Percentiles rank a stretch among this genome's conserved stretches.
phyloP scores from a whole-genome alignment of 2,113 vertebrate genomes.

The Tor tambroides region DNA sequence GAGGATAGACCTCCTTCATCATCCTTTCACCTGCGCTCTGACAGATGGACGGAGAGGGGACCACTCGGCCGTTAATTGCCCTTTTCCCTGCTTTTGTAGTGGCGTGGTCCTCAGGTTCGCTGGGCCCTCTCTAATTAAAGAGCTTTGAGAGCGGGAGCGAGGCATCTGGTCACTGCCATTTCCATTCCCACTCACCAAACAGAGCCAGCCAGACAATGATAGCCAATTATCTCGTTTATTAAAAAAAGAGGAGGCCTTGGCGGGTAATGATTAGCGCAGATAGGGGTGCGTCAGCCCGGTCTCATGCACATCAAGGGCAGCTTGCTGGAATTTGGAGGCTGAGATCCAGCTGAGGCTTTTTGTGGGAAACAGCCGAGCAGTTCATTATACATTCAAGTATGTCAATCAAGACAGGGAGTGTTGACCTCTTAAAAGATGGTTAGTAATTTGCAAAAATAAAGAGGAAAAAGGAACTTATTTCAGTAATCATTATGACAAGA shows the following conservation, averaged over 20 bases:
- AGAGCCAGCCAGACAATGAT: slow-evolving; percentile 71
- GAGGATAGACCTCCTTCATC: slow-evolving; percentile 62
- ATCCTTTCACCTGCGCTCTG: slow-evolving; percentile 74
- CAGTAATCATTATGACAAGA: slow-evolving; percentile 41
- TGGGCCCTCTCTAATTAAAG: slow-evolving; percentile 82
- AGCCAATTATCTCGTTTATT: slow-evolving; percentile 74
- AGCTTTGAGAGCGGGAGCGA: slow-evolving; percentile 71
- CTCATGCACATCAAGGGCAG: slow-evolving; percentile 20
- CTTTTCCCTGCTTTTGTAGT: slow-evolving; percentile 73
- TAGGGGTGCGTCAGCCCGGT: slow-evolving; percentile 42
- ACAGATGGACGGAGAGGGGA: slow-evolving; percentile 76
- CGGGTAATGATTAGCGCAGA: slow-evolving; percentile 68
- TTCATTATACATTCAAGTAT: slow-evolving; percentile 37
- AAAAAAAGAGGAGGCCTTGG: slow-evolving; percentile 63
- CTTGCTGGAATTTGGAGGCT: slow-evolving; percentile 47
- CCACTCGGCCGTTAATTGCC: slow-evolving; percentile 80
- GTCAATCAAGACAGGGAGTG: slow-evolving; percentile 28
- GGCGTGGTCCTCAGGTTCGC: slow-evolving; percentile 77
- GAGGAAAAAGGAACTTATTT: slow-evolving; percentile 35
- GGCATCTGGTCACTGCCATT: slow-evolving; percentile 83
- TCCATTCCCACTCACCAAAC: slow-evolving; percentile 59
- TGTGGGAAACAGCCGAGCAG: slow-evolving; percentile 20
- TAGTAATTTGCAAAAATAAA: slow-evolving; percentile 20
- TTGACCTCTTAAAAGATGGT: slow-evolving; percentile 29
- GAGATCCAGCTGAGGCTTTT: slow-evolving; percentile 46